A percentile compares a stretch with the other conserved stretches of the same genome.
phyloP scores from a whole-genome alignment of 2,113 vertebrate species.

The Odontesthes bonariensis region DNA sequence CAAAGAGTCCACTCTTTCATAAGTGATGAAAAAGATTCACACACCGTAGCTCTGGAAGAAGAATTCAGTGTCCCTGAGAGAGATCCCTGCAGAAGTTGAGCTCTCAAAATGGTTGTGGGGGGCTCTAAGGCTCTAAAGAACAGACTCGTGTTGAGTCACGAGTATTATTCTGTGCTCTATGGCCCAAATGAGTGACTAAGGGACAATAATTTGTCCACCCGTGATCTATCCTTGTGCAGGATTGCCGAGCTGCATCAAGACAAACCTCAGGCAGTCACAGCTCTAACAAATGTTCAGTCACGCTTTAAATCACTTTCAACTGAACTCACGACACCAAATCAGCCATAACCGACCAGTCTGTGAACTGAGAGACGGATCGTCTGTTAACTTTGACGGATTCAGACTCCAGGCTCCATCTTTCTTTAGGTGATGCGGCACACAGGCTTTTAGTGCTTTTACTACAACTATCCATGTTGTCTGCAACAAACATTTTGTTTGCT shows the following conservation, averaged over 20 bases:
- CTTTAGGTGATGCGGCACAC: neutral
- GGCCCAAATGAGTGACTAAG: neutral
- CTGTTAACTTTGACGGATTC: too few species aligned
- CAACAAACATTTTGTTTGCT: too few species aligned
- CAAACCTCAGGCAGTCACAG: neutral
- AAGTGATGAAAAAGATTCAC: neutral
- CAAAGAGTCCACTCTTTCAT: neutral
- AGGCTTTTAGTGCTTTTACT: conserved; percentile 2
- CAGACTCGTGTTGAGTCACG: neutral
- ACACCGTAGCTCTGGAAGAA: neutral
- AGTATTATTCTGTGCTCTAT: neutral
- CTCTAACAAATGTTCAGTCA: too few species aligned
- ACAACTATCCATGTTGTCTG: neutral
- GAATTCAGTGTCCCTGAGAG: conserved; percentile 2
- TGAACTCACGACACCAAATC: too few species aligned
- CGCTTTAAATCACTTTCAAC: too few species aligned
- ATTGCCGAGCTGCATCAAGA: neutral
- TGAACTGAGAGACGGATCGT: too few species aligned
- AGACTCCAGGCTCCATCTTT: neutral
- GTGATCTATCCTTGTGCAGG: accelerated
- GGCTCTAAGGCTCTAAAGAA: neutral
- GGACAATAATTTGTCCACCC: neutral
- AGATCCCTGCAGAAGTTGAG: neutral
- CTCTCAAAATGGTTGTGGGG: neutral
- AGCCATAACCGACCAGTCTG: too few species aligned